Evolutionary conservation across 30 jellyfish, hydroid and myxozoan species (phyloP).

Genomic region (Pseudorhiza aurosa): DNA sequence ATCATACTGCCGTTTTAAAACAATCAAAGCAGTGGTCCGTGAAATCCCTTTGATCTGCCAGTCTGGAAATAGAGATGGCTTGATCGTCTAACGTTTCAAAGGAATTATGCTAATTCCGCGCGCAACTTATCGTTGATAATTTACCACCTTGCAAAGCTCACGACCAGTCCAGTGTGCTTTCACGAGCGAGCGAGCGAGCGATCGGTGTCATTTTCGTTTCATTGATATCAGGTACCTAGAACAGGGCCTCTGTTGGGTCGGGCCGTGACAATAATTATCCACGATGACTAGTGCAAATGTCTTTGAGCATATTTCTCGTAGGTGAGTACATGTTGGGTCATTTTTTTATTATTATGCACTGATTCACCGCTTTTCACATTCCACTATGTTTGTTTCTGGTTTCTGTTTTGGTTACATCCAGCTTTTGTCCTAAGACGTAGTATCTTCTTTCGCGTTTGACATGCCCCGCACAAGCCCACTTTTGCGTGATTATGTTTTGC

Average conservation of each 20-base stretch:
- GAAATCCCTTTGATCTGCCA: slow-evolving; percentile 28
- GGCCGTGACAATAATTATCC: background rate
- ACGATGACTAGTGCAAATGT: background rate
- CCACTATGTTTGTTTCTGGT: no score
- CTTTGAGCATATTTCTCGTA: background rate
- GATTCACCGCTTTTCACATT: no score
- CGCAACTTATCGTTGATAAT: background rate
- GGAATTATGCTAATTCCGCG: background rate
- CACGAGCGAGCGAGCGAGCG: no score
- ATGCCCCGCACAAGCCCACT: no score
- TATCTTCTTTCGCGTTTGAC: no score
- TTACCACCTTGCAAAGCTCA: background rate
- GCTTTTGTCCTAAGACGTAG: no score
- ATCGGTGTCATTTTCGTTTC: background rate
- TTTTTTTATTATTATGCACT: no score
- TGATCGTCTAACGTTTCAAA: slow-evolving; percentile 3
- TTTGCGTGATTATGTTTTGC: no score
- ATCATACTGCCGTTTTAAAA: slow-evolving; percentile 3
- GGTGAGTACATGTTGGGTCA: background rate
- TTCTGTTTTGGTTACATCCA: no score
- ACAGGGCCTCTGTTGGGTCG: background rate
- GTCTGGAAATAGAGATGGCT: slow-evolving; percentile 16
- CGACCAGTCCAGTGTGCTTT: background rate
- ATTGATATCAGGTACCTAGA: background rate
- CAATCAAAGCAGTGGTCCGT: slow-evolving; percentile 32